Conservation (phyloP, 2,113 vertebrate genomes). For the Gobio gobio region DNA sequence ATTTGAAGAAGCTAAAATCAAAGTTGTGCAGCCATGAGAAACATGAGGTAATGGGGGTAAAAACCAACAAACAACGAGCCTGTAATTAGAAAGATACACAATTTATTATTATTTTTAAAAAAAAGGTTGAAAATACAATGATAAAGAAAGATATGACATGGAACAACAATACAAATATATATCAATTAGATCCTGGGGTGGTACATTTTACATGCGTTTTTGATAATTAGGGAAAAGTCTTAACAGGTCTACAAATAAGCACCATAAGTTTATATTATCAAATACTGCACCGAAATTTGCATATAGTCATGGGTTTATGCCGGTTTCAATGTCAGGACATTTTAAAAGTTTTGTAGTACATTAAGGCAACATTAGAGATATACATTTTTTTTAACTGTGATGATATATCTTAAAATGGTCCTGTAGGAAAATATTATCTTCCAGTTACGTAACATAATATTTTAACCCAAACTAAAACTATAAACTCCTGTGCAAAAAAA, state of each 20-base stretch:
- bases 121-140: not conserved
- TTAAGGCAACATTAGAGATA: not conserved
- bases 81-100: not conserved
- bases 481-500: too few species aligned
- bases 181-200: not conserved
- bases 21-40: not conserved
- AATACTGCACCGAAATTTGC: not conserved
- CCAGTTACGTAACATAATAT: not conserved
- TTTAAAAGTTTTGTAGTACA: not conserved
- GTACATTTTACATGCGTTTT: not conserved
- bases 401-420: not conserved
- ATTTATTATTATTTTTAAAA: not conserved
- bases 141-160: not conserved
- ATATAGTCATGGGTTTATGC: not conserved
- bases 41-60: not conserved
- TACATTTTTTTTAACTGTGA: not conserved
- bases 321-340: not conserved
- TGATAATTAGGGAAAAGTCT: not conserved
- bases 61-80: not conserved
- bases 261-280: not conserved
- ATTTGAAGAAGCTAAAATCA: constrained; percentile 24
- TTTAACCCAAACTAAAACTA: not conserved
- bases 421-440: not conserved
- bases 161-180: not conserved
- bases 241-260: not conserved